These are phyloP conservation scores for Hemithea aestivaria DNA, from an alignment of 2,888 invertebrate genomes.

Conservation along the genomic window DNA sequence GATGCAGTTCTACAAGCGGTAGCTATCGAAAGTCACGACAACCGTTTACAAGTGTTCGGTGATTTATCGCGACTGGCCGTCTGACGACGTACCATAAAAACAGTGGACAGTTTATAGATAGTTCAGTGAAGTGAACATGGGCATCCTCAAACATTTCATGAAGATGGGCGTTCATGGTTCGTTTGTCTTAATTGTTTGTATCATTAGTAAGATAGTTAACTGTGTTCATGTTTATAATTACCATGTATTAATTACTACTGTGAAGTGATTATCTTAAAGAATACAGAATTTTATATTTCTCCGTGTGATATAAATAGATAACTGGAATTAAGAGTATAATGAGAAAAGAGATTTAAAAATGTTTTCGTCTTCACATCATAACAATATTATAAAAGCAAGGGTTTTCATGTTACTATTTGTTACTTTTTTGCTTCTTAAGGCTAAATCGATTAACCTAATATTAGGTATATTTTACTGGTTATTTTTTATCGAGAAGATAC, in stretches of 20 bases:
- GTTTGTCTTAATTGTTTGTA: slow-evolving; percentile 28
- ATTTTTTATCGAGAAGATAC: too few relatives aligned
- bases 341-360: too few relatives aligned
- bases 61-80: slow-evolving; percentile 45
- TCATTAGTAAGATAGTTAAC: slow-evolving; percentile 7
- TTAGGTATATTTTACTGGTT: too few relatives aligned
- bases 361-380: too few relatives aligned
- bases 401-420: too few relatives aligned
- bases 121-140: slow-evolving; percentile 44
- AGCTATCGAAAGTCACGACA: slow-evolving; percentile 22
- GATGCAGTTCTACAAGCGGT: slow-evolving; percentile 38
- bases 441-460: too few relatives aligned
- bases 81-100: slow-evolving; percentile 47
- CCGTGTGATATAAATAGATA: neutral
- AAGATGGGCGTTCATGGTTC: slow-evolving; percentile 63
- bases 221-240: slow-evolving; percentile 6
- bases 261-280: slow-evolving; percentile 3
- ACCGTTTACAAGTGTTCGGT: slow-evolving; percentile 28
- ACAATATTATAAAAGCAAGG: too few relatives aligned
- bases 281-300: slow-evolving; percentile 1
- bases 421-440: too few relatives aligned
- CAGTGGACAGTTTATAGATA: slow-evolving; percentile 7
- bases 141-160: slow-evolving; percentile 70
- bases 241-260: slow-evolving; percentile 1
- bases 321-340: neutral